phyloP scores from a whole-genome alignment of 2,888 invertebrate species.

The Buathra laborator region DNA sequence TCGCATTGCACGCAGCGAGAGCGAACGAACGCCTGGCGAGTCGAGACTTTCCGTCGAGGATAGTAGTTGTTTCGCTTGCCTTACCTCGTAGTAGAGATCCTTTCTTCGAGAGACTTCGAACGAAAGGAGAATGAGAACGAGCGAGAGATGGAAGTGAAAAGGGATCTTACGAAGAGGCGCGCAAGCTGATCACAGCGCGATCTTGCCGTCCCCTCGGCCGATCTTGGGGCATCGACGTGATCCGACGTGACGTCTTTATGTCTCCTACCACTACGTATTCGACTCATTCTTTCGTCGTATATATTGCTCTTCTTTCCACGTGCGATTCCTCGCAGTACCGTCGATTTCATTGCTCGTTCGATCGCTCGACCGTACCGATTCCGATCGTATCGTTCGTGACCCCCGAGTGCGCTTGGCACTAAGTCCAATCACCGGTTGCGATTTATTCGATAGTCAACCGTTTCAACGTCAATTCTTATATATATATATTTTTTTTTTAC shows the following conservation, averaged over 20 bases:
- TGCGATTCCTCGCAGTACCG: slow-evolving; percentile 54
- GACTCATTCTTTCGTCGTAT: slow-evolving; percentile 60
- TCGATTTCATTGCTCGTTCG: slow-evolving; percentile 2
- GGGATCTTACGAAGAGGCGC: slow-evolving; percentile 39
- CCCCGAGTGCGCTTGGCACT: slow-evolving; percentile 37
- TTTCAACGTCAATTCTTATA: slow-evolving; percentile 17
- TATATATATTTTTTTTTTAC: neutral
- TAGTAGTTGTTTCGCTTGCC: slow-evolving; percentile 33
- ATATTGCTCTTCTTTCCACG: slow-evolving; percentile 60
- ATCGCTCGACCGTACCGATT: slow-evolving; percentile 63
- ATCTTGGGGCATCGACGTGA: slow-evolving; percentile 78
- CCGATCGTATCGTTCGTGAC: slow-evolving; percentile 66
- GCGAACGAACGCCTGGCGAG: slow-evolving; percentile 47
- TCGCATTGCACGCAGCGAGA: slow-evolving; percentile 84
- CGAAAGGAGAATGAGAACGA: slow-evolving; percentile 9
- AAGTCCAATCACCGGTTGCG: slow-evolving; percentile 45
- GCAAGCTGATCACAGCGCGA: slow-evolving; percentile 80
- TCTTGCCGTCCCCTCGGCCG: slow-evolving; percentile 72
- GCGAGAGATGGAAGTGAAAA: slow-evolving; percentile 29
- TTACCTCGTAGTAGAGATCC: slow-evolving; percentile 52
- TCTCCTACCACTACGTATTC: slow-evolving; percentile 66
- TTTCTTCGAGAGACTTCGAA: slow-evolving; percentile 49
- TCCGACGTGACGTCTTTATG: slow-evolving; percentile 79
- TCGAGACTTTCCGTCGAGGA: slow-evolving; percentile 63
- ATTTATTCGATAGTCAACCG: slow-evolving; percentile 48